These are phyloP conservation scores for Perodicticus potto DNA, from an alignment of 2,797 vertebrate genomes.

Conservation along the genomic window DNA sequence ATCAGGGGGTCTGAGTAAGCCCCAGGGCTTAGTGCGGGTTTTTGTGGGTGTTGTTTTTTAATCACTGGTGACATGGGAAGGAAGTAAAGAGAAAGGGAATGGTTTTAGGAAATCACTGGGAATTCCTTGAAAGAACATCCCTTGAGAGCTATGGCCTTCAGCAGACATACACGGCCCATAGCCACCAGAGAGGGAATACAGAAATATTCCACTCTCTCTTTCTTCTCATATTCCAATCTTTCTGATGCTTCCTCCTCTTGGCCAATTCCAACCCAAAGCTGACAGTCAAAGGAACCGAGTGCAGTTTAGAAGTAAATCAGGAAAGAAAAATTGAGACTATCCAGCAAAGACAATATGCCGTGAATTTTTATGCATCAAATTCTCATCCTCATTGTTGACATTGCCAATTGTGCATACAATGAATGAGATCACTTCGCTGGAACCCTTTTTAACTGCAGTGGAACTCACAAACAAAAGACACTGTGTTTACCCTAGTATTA, in stretches of 20 bases:
- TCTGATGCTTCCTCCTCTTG: neutral
- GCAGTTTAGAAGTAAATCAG: neutral
- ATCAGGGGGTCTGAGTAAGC: neutral
- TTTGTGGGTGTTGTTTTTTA: neutral
- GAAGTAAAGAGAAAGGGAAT: neutral
- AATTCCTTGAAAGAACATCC: neutral
- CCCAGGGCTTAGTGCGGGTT: neutral
- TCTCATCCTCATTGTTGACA: neutral
- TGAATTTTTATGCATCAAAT: neutral
- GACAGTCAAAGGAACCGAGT: neutral
- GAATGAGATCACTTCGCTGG: neutral
- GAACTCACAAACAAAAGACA: neutral
- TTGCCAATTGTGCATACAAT: neutral
- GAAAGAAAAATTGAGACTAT: neutral
- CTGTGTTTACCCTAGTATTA: neutral
- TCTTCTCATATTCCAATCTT: neutral
- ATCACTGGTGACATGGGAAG: neutral
- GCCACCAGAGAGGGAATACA: neutral
- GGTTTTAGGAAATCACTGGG: neutral
- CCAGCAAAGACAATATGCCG: neutral
- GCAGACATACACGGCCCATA: neutral
- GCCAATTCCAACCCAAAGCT: neutral
- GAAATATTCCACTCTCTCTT: neutral
- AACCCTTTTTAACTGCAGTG: neutral
- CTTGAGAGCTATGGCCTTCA: neutral